Base-by-base conservation (phyloP, 2,888 invertebrate genomes). In the Elysia crispata region DNA sequence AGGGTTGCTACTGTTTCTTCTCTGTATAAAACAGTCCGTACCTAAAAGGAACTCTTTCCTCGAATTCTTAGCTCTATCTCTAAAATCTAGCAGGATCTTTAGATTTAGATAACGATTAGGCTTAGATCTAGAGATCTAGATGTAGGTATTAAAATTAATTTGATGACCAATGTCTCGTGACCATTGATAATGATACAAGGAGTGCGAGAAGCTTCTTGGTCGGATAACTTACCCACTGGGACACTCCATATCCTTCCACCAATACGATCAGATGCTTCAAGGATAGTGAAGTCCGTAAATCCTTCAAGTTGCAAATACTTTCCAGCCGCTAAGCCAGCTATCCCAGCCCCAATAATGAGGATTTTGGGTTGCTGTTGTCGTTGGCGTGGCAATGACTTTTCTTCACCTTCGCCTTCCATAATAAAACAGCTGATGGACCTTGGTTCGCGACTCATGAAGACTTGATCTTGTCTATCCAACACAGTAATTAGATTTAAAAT, bases 221-320 rank as follows among this genome's bases (percentile, higher is more conserved):
- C 41, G 41, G 11, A 41, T 41, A 41, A 85, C 86, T 85, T 85
- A 89, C 89, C 89, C n/a, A 91, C 84, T 76, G 88, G 85, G n/a
- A 89, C 83, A 28, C 89, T 91, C 88, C 89, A 89, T 66, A 91
- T 91, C 83, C 91, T 85, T 33, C 91, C 91, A 54, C 91, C 91
- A 18, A 89, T 87, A 72, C 91, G 84, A 78, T 89, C 85, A n/a
- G 90, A 85, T 13, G 91, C 90, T 83, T 91, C 91, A 25, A 91
- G 83, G 80, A 91, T 88, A 77, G 88, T 87, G 82, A 90, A 89
- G 83, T 91, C 89, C 31, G 83, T 88, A 79, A 90, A 89, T 72
- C 91, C 91, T 76, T 88, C 86, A 70, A 84, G 86, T 20, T 84
- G 81, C 15, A 91, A 79, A 80, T 85, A 85, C 79, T 90, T 88